Base-by-base conservation (phyloP, 2,888 invertebrate genomes). In the Mythimna lalbum region DNA sequence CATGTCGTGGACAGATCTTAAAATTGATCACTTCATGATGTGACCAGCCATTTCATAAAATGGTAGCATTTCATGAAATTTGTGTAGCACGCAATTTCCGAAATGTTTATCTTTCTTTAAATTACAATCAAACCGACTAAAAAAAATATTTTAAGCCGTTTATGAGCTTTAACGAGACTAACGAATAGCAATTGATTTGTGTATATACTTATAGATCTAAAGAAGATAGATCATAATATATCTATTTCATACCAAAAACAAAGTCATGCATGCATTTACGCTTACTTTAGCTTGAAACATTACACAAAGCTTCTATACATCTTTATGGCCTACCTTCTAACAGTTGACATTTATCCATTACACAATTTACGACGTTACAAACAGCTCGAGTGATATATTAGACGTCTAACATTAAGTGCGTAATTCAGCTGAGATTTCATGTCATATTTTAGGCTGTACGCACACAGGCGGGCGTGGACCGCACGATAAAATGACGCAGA, bases 401-500 rank as follows among this genome's bases (percentile, higher is more conserved):
- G 69, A 76, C 72, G 50, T 71, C 57, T 77, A 67, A 73, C 73
- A 66, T 82, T 69, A 77, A 80, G 63, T 80, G 66, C 63, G 67
- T 79, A 67, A 77, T 79, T 74, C 73, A 60, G 63, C 77, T 57
- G 74, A 77, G 82, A 79, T 84, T 86, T 82, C 63, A 49, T 61
- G 66, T 78, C 72, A 78, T 82, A 84, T 84, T 86, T 84, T 74
- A 83, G 64, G 68, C 21, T 81, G 63, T 73, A 80, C 76, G 57
- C 68, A 76, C 82, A 80, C 83, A 76, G 74, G 70, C 83, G 78
- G 84, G 84, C 81, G 84, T 62, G 73, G 86, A 84, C 80, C 83
- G 82, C 70, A 83, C 83, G 80, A 87, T 89, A 87, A 88, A 88
- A 78, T 82, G 78, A 69, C 80, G 84, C 81, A 85, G 86, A 89